Evolutionary conservation across 30 jellyfish, hydroid and myxozoan species (phyloP), one percentile per base, ranked within the genome.

Genomic region (Clytia hemisphaerica): DNA sequence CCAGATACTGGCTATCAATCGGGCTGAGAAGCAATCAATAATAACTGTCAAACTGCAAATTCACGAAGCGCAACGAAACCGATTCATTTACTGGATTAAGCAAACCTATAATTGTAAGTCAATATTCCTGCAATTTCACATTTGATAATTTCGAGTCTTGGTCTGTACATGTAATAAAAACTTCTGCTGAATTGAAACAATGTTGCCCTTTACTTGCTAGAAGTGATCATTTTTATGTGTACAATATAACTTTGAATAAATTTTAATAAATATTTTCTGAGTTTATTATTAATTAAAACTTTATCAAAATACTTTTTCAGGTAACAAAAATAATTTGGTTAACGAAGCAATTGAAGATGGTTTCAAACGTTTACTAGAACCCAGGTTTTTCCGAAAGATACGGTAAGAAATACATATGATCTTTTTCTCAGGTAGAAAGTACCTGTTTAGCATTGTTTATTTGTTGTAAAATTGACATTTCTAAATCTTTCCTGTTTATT

Each of bases 1-100:
- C 28, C 22, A 86, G 96, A 37, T 86, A 2, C 45, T 88, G 65
- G 97, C 94, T 2, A 79, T 88, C 34, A 88, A 88, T 78, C 93
- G 97, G 1, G 97, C 87, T 1, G 97, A 88, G 70, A 88, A 80
- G 40, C 78, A 37, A 55, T 79, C 79, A 42, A 69, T 88, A 4
- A 33, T 88, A 58, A 47, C 89, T 0, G 92, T 77, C 2, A 79
- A 75, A 49, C n/a, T 88, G 42, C 42, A 14, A 38, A 47, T 88
- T 57, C 55, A 73, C 34, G 79, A 80, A 1, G 31, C 29, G 14
- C 55, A 78, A 9, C 68, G 61, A 4, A 65, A 66, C 0, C 25
- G 45, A 1, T 60, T 88, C 1, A 1, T 79, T 40, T 1, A 49
- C 21, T 61, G 85, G 90, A 24, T 75, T 7, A 74, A n/a, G n/a